These are phyloP conservation scores for Nylanderia fulva DNA, from an alignment of 1,140 invertebrate species.

Conservation along the genomic window DNA sequence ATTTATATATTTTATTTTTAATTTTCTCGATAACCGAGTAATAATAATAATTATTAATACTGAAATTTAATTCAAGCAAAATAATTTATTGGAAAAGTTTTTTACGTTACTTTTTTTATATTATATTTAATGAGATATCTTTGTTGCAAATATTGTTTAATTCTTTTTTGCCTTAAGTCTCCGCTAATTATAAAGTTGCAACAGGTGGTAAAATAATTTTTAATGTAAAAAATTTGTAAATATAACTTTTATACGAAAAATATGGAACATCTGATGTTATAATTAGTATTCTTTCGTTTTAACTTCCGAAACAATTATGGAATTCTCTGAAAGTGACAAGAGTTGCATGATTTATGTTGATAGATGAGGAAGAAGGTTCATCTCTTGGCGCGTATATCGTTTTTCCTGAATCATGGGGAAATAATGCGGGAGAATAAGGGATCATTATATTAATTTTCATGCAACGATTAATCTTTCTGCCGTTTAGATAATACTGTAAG, in stretches of 20 bases:
- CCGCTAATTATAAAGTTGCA: too few relatives aligned
- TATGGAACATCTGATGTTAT: neutral
- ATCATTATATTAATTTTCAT: conserved; percentile 54
- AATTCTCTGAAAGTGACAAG: neutral
- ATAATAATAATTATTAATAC: conserved; percentile 37
- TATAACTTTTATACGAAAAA: neutral
- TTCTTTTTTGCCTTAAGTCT: too few relatives aligned
- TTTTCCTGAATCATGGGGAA: neutral
- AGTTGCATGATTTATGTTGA: neutral
- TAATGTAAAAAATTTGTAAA: neutral
- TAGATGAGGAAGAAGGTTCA: neutral
- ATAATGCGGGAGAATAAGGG: neutral
- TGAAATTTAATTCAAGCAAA: neutral
- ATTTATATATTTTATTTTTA: neutral
- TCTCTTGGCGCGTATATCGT: neutral
- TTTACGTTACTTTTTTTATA: too few relatives aligned
- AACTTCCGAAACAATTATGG: neutral
- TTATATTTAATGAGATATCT: too few relatives aligned
- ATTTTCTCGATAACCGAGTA: conserved; percentile 43
- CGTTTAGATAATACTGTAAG: conserved; percentile 24
- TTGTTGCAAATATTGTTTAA: too few relatives aligned
- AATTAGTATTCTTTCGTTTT: neutral
- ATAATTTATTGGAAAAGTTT: too few relatives aligned
- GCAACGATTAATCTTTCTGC: conserved; percentile 48
- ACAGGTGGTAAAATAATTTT: too few relatives aligned